phyloP scores from a whole-genome alignment of 2,888 invertebrate genomes.

The Abrostola triplasia region DNA sequence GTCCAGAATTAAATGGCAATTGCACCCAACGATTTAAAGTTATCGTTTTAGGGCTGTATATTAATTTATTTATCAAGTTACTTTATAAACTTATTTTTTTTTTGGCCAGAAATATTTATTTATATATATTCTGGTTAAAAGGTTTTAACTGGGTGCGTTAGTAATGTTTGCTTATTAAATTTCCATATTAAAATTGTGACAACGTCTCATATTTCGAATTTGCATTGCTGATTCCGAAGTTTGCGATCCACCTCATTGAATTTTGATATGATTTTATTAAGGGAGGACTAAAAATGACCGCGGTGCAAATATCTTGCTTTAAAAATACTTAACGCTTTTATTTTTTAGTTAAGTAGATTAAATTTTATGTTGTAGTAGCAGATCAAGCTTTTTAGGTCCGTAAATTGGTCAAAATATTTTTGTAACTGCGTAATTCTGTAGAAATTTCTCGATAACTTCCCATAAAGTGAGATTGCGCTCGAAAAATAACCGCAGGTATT shows the following conservation, averaged over 20 bases:
- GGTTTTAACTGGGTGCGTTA: conserved; percentile 9
- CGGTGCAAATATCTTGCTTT: conserved; percentile 6
- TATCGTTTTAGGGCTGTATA: too few relatives aligned
- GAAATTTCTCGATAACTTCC: too few relatives aligned
- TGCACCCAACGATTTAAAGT: too few relatives aligned
- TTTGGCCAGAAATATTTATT: not conserved
- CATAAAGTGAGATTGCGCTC: too few relatives aligned
- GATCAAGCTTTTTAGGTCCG: too few relatives aligned
- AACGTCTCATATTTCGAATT: conserved; percentile 67
- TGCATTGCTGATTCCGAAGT: conserved; percentile 68
- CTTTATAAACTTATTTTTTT: too few relatives aligned
- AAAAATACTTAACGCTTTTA: not conserved
- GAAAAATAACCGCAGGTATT: too few relatives aligned
- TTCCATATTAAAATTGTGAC: conserved; percentile 63
- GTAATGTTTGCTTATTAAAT: conserved; percentile 40
- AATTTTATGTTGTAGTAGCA: not conserved
- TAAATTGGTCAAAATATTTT: too few relatives aligned
- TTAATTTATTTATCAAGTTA: too few relatives aligned
- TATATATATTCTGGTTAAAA: not conserved
- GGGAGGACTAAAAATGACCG: conserved; percentile 19
- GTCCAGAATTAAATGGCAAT: too few relatives aligned
- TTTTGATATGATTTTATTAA: conserved; percentile 59
- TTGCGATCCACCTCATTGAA: conserved; percentile 63
- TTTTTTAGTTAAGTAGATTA: not conserved
- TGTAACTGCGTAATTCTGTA: too few relatives aligned